Evolutionary conservation across 2,797 vertebrate species (phyloP).

Genomic region (Neopelma chrysocephalum): DNA sequence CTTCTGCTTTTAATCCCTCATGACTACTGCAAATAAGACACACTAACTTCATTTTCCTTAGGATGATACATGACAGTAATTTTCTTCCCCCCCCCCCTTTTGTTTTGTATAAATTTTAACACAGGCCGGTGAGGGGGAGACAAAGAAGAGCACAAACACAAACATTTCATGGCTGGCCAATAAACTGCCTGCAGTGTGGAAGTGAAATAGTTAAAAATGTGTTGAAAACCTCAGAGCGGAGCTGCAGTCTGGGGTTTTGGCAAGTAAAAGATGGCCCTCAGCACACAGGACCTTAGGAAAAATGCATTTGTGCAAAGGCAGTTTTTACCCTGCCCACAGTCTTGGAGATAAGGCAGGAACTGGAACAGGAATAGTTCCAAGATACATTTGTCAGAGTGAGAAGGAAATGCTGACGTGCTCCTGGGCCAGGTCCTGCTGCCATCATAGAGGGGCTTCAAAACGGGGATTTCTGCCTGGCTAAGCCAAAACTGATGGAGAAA

Average conservation of each 20-base stretch:
- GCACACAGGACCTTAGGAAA: not conserved
- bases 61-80: not conserved
- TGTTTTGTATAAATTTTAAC: not conserved
- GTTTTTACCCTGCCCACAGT: not conserved
- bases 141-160: not conserved
- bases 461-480: not conserved
- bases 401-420: not conserved
- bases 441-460: not conserved
- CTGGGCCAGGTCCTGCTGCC: not conserved
- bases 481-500: not conserved
- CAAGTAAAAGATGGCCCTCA: not conserved
- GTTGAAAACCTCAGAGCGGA: not conserved
- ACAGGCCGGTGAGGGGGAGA: not conserved
- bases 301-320: not conserved
- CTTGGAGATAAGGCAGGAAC: not conserved
- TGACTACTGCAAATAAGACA: not conserved
- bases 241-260: not conserved
- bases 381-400: not conserved
- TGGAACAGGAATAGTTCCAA: not conserved
- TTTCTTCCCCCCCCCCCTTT: not conserved
- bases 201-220: not conserved
- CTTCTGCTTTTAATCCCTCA: conserved; percentile 8
- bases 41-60: not conserved
- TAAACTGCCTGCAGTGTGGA: not conserved
- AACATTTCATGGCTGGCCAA: not conserved